phyloP scores from a whole-genome alignment of 92 coral and sea anemone genomes.

The Palythoa caribaeorum region DNA sequence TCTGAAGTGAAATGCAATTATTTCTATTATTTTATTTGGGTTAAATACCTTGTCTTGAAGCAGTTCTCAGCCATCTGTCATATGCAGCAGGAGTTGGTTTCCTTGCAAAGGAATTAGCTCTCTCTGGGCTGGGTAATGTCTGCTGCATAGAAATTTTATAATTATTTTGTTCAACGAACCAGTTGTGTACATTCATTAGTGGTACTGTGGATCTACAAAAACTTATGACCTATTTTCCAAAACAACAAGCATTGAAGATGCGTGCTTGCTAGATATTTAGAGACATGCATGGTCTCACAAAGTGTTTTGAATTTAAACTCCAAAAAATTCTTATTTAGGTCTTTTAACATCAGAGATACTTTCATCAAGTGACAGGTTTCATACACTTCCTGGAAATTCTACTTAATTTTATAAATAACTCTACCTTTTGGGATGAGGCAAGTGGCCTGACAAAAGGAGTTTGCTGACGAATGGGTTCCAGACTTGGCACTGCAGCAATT shows the following conservation, averaged over 20 bases:
- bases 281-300: too few species aligned
- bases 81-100: conserved; percentile 65
- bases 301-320: too few species aligned
- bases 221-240: not conserved
- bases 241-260: too few species aligned
- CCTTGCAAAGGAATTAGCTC: not conserved
- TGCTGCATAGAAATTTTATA: not conserved
- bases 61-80: conserved; percentile 77
- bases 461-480: conserved; percentile 44
- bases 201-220: not conserved
- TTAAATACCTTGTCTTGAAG: conserved; percentile 74
- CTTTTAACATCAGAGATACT: too few species aligned
- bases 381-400: too few species aligned
- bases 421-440: conserved; percentile 58
- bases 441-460: conserved; percentile 36
- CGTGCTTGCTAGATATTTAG: too few species aligned
- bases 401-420: not conserved
- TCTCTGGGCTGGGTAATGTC: not conserved
- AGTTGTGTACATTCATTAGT: not conserved
- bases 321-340: too few species aligned
- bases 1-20: too few species aligned
- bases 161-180: too few species aligned
- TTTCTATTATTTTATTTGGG: too few species aligned
- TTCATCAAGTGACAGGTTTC: too few species aligned
- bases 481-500: conserved; percentile 53